Conservation (phyloP, 2,113 vertebrate genomes). For the Scolopax mira region DNA sequence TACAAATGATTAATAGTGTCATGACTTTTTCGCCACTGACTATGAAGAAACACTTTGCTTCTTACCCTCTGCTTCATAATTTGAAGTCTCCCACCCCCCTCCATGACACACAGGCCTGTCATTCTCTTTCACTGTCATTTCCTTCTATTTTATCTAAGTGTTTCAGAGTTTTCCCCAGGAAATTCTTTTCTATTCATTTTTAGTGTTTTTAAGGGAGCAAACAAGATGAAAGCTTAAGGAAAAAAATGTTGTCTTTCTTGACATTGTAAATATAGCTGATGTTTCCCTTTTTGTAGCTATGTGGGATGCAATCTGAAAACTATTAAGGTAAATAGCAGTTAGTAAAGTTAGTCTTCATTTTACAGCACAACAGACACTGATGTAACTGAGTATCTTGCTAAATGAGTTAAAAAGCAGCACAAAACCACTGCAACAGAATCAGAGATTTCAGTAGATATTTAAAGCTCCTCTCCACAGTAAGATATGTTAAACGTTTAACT, state of each 20-base stretch:
- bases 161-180: slow-evolving; percentile 75
- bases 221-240: slow-evolving; percentile 69
- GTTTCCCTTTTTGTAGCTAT: slow-evolving; percentile 54
- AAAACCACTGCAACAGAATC: background rate
- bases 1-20: slow-evolving; percentile 60
- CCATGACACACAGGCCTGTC: slow-evolving; percentile 55
- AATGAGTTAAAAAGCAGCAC: background rate
- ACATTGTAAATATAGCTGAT: slow-evolving; percentile 66
- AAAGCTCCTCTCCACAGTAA: background rate
- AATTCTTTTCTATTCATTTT: slow-evolving; percentile 76
- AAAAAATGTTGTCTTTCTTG: slow-evolving; percentile 67
- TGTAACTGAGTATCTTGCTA: background rate
- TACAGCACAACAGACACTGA: background rate
- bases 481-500: background rate
- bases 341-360: background rate
- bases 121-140: slow-evolving; percentile 71
- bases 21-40: slow-evolving; percentile 30
- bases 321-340: slow-evolving; percentile 6
- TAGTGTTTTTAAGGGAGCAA: slow-evolving; percentile 70
- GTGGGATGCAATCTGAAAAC: slow-evolving; percentile 8
- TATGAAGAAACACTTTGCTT: slow-evolving; percentile 31
- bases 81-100: slow-evolving; percentile 52
- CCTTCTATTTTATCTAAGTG: slow-evolving; percentile 72
- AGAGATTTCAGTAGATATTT: background rate
- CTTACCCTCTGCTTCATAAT: slow-evolving; percentile 54